phyloP scores from a whole-genome alignment of 64 coral and sea anemone species.

The Astreopora myriophthalma region DNA sequence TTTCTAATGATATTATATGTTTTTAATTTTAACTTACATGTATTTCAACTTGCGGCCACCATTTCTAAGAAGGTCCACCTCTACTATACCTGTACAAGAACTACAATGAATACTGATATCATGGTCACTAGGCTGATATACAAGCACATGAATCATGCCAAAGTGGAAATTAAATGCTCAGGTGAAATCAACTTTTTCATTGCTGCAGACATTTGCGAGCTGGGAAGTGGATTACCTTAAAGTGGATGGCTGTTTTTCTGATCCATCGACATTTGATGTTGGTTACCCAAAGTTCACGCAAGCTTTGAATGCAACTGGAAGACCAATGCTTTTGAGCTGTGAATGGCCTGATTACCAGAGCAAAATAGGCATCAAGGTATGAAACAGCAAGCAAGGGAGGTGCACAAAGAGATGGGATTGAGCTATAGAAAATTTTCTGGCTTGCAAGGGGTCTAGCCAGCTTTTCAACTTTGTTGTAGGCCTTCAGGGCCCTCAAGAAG shows the following conservation, averaged over 20 bases:
- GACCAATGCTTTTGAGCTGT: conserved; percentile 78
- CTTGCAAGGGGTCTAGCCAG: no score
- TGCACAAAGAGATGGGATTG: background rate
- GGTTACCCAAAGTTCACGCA: conserved; percentile 77
- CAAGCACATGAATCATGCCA: no score
- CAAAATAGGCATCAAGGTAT: conserved; percentile 57
- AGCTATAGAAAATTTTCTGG: no score
- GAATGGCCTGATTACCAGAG: conserved; percentile 85
- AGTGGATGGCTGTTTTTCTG: conserved; percentile 85
- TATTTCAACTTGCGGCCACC: no score
- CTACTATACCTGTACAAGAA: no score
- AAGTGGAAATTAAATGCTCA: background rate
- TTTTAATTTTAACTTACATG: no score
- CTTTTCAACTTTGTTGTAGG: no score
- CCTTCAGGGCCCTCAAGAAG: no score
- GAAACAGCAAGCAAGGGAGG: background rate
- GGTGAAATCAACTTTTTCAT: background rate
- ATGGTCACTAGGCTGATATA: no score
- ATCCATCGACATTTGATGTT: conserved; percentile 52
- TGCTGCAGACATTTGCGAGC: conserved; percentile 77
- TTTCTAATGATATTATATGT: no score
- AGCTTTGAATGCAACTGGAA: conserved; percentile 87
- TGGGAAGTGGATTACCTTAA: conserved; percentile 91
- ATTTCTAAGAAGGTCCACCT: no score
- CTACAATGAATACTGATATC: no score